Percentiles rank a stretch among this genome's conserved stretches.
phyloP scores from a whole-genome alignment of 1,140 invertebrate species.

The Ceratitis capitata region DNA sequence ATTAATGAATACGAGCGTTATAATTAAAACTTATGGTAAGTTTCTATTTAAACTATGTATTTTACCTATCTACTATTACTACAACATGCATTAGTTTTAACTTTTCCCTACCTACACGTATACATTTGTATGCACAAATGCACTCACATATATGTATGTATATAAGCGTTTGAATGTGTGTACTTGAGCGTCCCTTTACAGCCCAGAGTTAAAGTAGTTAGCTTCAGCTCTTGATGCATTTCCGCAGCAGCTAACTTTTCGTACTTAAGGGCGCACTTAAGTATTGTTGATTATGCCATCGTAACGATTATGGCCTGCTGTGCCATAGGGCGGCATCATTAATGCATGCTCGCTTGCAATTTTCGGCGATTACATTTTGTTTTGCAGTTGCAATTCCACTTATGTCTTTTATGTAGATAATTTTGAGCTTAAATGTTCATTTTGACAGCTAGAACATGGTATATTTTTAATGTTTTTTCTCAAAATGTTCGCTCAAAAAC shows the following conservation, averaged over 20 bases:
- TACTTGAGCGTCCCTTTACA: too few species aligned
- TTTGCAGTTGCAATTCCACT: background rate
- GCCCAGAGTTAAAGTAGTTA: too few species aligned
- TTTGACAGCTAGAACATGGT: too few species aligned
- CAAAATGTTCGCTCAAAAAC: too few species aligned
- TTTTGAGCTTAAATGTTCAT: too few species aligned
- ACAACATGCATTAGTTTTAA: background rate
- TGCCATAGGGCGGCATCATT: background rate
- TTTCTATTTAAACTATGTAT: slow-evolving; percentile 44
- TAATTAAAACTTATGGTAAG: slow-evolving; percentile 80
- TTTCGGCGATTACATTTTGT: background rate
- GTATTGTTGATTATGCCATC: background rate
- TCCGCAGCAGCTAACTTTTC: background rate
- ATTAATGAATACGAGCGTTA: slow-evolving; percentile 72
- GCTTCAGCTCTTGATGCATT: too few species aligned
- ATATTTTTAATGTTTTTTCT: too few species aligned
- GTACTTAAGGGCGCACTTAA: background rate
- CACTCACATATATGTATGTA: too few species aligned
- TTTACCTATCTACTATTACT: background rate
- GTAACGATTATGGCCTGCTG: background rate
- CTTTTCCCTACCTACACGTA: background rate
- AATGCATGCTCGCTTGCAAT: background rate
- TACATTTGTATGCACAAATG: too few species aligned
- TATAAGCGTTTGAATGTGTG: too few species aligned
- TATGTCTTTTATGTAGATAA: background rate